Percentiles rank a stretch among this genome's conserved stretches.
Conservation (phyloP, 2,888 invertebrate genomes). For the Platynereis dumerilii region DNA sequence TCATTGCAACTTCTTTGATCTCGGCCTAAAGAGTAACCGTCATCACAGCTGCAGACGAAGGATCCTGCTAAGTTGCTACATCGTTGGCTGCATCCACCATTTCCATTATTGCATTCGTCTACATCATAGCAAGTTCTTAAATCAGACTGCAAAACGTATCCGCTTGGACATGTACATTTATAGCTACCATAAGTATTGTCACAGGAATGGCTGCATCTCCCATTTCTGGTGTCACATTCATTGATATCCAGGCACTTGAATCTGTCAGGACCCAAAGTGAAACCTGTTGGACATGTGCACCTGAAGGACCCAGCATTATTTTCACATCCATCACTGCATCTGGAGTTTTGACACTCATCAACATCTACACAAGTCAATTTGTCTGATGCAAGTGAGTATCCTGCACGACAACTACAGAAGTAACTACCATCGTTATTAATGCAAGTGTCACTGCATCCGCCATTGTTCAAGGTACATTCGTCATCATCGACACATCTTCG, state of each 20-base stretch:
- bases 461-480: slow-evolving; percentile 72
- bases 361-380: slow-evolving; percentile 2
- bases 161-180: not conserved
- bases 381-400: slow-evolving; percentile 10
- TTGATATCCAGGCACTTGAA: not conserved
- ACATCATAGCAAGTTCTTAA: not conserved
- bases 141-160: slow-evolving; percentile 1
- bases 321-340: slow-evolving; percentile 73
- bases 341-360: slow-evolving; percentile 64
- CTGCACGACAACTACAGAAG: slow-evolving; percentile 62
- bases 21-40: not conserved
- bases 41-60: not conserved
- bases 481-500: slow-evolving; percentile 71
- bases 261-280: slow-evolving; percentile 70
- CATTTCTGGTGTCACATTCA: slow-evolving; percentile 3
- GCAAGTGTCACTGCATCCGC: slow-evolving; percentile 76
- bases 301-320: slow-evolving; percentile 78
- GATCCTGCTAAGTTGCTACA: not conserved
- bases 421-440: slow-evolving; percentile 76
- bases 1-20: not conserved
- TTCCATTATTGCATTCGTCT: not conserved
- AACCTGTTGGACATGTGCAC: slow-evolving; percentile 72
- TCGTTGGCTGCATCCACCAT: not conserved
- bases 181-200: not conserved
- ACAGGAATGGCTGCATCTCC: not conserved